Conservation (phyloP, 2,888 invertebrate species). For the Xestia c-nigrum region DNA sequence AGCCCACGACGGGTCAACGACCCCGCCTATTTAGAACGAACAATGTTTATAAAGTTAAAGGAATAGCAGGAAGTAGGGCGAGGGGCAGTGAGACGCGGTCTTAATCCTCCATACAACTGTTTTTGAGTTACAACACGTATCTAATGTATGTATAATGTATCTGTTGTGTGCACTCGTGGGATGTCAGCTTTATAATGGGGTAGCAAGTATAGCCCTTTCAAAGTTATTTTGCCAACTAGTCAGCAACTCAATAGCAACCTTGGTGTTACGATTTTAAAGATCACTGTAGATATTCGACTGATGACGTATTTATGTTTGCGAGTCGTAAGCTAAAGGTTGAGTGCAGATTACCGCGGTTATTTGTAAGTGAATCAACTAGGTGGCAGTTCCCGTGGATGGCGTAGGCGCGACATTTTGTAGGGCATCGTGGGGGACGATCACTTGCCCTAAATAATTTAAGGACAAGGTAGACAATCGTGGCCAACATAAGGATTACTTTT, state of each 20-base stretch:
- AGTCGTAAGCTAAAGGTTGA: conserved; percentile 52
- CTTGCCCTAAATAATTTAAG: conserved; percentile 38
- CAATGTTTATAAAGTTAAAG: conserved; percentile 82
- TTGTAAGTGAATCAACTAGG: conserved; percentile 48
- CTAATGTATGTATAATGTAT: conserved; percentile 22
- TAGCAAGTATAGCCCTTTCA: conserved; percentile 30
- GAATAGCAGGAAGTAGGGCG: conserved; percentile 83
- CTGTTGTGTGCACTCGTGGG: conserved; percentile 24
- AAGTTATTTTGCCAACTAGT: background rate
- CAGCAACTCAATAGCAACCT: conserved; percentile 1
- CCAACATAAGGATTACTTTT: background rate
- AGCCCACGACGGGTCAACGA: conserved; percentile 81
- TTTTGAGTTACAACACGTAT: conserved; percentile 57
- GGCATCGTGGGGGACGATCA: conserved; percentile 7
- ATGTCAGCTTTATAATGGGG: conserved; percentile 46
- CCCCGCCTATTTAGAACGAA: conserved; percentile 86
- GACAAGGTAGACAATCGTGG: background rate
- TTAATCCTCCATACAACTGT: conserved; percentile 72
- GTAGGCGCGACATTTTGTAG: conserved; percentile 33
- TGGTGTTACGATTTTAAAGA: background rate
- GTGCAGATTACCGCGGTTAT: conserved; percentile 41
- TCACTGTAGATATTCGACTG: background rate
- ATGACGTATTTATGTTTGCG: conserved; percentile 50
- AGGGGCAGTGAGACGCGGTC: conserved; percentile 68
- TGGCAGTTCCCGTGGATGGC: conserved; percentile 31